Evolutionary conservation across 1,140 invertebrate genomes (phyloP).

Genomic region (Rhizoglyphus robini): DNA sequence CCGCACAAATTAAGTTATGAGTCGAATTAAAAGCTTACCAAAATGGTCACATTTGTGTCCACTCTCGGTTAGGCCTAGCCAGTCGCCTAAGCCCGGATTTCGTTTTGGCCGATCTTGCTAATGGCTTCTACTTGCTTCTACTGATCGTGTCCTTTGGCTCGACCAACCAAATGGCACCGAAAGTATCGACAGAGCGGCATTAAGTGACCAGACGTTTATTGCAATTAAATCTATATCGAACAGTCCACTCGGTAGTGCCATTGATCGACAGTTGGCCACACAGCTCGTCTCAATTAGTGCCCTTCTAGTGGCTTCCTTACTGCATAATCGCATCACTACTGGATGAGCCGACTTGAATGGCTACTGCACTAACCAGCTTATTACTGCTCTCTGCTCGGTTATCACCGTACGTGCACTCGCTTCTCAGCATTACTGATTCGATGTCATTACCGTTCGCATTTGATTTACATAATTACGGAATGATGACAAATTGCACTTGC

Average conservation of each 20-base stretch:
- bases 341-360: too few species aligned
- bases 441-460: too few species aligned
- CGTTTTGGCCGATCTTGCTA: not conserved
- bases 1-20: constrained; percentile 15
- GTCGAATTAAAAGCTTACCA: not conserved
- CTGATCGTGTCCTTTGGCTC: not conserved
- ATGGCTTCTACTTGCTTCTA: constrained; percentile 1
- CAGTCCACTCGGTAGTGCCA: not conserved
- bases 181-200: not conserved
- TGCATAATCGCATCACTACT: not conserved
- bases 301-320: not conserved
- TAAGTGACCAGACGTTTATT: not conserved
- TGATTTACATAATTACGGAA: too few species aligned
- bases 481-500: too few species aligned
- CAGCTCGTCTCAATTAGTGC: not conserved
- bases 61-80: not conserved
- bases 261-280: not conserved
- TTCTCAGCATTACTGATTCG: too few species aligned
- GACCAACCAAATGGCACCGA: not conserved
- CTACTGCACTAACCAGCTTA: not conserved
- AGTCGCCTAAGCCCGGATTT: not conserved
- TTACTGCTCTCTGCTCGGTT: too few species aligned
- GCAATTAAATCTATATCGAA: not conserved
- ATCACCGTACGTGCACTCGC: too few species aligned
- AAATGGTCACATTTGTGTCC: not conserved